Percentiles rank a stretch among this genome's conserved stretches.
Evolutionary conservation across 2,888 invertebrate species (phyloP).

Genomic region (Troglohyphantes excavatus): DNA sequence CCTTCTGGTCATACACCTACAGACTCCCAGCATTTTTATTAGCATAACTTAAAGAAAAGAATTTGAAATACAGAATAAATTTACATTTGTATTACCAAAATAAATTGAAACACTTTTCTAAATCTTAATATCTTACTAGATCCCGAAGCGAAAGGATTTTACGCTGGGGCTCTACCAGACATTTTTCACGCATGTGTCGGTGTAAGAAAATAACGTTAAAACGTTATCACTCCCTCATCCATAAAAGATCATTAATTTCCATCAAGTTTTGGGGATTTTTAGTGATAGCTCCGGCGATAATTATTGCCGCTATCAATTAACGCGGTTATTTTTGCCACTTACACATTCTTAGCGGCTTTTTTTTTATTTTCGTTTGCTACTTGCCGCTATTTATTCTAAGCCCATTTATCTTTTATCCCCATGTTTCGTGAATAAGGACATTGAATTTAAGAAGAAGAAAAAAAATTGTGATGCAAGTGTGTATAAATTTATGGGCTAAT

Average conservation of each 20-base stretch:
- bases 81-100: no score
- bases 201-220: conserved; percentile 14
- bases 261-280: conserved; percentile 32
- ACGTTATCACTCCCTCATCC: conserved; percentile 26
- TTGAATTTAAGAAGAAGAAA: neutral
- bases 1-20: no score
- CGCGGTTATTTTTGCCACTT: conserved; percentile 33
- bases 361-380: neutral
- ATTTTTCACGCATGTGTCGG: neutral
- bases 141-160: neutral
- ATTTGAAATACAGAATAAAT: no score
- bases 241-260: conserved; percentile 45
- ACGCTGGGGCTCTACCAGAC: neutral
- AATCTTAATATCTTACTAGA: no score
- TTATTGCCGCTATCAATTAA: conserved; percentile 52
- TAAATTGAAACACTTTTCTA: no score
- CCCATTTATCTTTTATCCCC: conserved; percentile 20
- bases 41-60: no score
- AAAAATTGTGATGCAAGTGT: no score
- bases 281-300: conserved; percentile 31
- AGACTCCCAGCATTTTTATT: no score
- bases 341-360: neutral
- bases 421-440: neutral
- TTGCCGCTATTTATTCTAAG: neutral
- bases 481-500: no score